Base-by-base conservation (phyloP, 1,140 invertebrate species). In the Bombus impatiens region DNA sequence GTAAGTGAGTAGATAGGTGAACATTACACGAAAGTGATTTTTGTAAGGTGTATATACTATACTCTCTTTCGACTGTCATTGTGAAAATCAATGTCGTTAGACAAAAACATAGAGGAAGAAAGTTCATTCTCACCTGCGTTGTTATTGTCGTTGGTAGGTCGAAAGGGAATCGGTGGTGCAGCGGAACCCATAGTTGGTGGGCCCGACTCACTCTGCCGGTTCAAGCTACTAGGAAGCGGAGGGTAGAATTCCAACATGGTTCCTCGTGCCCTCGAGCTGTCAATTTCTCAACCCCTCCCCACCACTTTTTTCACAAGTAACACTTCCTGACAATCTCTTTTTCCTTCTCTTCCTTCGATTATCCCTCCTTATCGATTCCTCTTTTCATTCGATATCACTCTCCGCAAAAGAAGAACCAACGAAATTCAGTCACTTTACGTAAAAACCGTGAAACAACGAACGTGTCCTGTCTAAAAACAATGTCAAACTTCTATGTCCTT, bases 231-330 rank as follows among this genome's bases (percentile, higher is more conserved):
- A 53, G 90, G 78, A 59, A 91, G 77, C 74, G 92, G 86, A 57
- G 92, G 87, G 82, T 92, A 93, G 78, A 93, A 92, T 84, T 93
- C 92, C 89, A 93, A 89, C 92, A 93, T 93, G 81, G 86, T 87
- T 85, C 67, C 78, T 37, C 3, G 9, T 70, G 71, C 35, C 57
- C 53, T 62, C 71, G 15, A 82, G 78, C 35, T 47, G 18, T 15
- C n/a, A 37, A n/a, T 47, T 37, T 25, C 32, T 47, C 40, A 47
- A 9, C 10, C 0, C 25, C 3, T 32, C 15, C 62, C 37, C 53
- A 70, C 40, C 40, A 68, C 47, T n/a, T 40, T 53, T 59, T 59
- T 57, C 78, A 80, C 78, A 72, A 25, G 2, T 32, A 28, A 32
- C 76, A 67, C 76, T 67, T 62, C 0, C 4, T 22, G 4, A 65